Evolutionary conservation across 1,140 invertebrate species (phyloP), one percentile per base, ranked within the genome.

Genomic region (Antheraea mylitta): DNA sequence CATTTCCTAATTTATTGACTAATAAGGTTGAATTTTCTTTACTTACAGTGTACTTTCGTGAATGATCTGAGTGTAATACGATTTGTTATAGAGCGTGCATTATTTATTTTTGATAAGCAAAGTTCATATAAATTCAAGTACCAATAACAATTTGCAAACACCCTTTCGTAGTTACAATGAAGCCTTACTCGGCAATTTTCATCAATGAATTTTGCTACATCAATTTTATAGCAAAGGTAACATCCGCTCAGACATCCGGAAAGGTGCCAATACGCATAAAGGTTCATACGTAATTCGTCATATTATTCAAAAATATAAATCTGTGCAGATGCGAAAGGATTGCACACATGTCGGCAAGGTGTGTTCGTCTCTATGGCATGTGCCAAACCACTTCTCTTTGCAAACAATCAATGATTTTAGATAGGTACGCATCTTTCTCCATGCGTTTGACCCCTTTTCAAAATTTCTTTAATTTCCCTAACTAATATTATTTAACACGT

Each of bases 221-320:
- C 66, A 64, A 72, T 74, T 76, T 68, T 73, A 79, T 79, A 76
- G 74, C 72, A 76, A 80, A 79, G 71, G 77, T 68, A 76, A 83
- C 85, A 89, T 91, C 87, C 87, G 84, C 76, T 76, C 78, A 78
- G 79, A 84, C 87, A 91, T 90, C 89, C 89, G 89, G 83, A 86
- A 91, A 91, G 89, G 89, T 91, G 87, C 70, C 70, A 79, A 75
- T 73, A 76, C 80, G 82, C 80, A 85, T 87, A 90, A 90, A 90
- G 77, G 86, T 68, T 53, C 69, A 74, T 74, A 74, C 78, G 88
- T 89, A 89, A 90, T 91, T 90, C 87, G 87, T 91, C 89, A 90
- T 91, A 90, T 90, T 88, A 90, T 91, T 91, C 87, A 91, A 87
- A 90, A 88, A 88, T 89, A 88, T 87, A 89, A 89, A 91, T 90